A percentile compares a stretch with the other conserved stretches of the same genome.
Conservation (phyloP, 2,797 vertebrate species). For the Argentina silus region DNA sequence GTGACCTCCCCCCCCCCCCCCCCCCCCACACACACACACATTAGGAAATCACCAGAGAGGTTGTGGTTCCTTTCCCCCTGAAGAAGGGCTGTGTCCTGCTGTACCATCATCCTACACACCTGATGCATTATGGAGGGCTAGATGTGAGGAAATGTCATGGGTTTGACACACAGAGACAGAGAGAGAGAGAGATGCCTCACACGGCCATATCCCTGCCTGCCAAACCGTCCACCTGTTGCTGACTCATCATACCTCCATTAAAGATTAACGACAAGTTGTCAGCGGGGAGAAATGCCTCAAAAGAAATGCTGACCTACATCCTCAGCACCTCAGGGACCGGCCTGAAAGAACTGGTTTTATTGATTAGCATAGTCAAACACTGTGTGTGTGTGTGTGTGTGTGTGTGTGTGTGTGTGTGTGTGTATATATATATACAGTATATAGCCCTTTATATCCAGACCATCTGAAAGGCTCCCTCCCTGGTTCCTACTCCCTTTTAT, state of each 20-base stretch:
- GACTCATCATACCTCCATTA: background rate
- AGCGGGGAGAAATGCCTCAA: background rate
- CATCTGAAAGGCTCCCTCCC: background rate
- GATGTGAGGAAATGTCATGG: background rate
- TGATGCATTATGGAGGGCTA: background rate
- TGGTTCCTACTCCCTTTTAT: background rate
- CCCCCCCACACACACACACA: background rate
- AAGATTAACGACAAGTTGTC: background rate
- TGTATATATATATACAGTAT: background rate
- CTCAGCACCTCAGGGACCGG: background rate
- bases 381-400: too few species aligned
- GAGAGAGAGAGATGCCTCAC: too few species aligned
- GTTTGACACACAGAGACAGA: background rate
- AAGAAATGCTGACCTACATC: constrained; percentile 1
- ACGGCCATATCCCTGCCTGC: too few species aligned
- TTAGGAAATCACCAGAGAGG: constrained; percentile 46
- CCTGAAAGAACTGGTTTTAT: background rate
- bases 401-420: too few species aligned
- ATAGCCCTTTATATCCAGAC: background rate
- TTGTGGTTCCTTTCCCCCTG: constrained; percentile 19
- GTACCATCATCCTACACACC: background rate
- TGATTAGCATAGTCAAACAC: background rate
- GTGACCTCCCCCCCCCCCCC: constrained; percentile 38
- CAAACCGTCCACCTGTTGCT: background rate
- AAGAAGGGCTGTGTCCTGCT: background rate